Conservation (phyloP, 2,797 vertebrate species). For the Sebastes nivosus region DNA sequence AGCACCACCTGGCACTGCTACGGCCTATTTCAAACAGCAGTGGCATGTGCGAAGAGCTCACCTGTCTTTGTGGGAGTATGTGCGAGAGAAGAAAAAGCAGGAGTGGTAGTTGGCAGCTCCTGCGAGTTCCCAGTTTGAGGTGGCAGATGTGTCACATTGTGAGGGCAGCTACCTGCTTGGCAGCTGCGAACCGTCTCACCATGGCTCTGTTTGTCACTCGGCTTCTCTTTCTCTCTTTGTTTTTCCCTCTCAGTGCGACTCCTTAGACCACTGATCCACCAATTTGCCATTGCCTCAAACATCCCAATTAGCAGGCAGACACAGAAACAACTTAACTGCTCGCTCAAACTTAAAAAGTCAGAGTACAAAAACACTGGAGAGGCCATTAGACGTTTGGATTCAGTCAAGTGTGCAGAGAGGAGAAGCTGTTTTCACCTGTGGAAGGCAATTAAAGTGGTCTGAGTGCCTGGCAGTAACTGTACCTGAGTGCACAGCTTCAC, state of each 20-base stretch:
- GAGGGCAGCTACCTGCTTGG: slow-evolving; percentile 58
- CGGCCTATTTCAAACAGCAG: slow-evolving; percentile 38
- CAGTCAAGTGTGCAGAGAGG: slow-evolving; percentile 23
- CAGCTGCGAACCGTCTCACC: slow-evolving; percentile 37
- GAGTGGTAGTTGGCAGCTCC: slow-evolving; percentile 42
- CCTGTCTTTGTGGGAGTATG: slow-evolving; percentile 27
- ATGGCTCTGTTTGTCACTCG: slow-evolving; percentile 26
- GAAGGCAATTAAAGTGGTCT: slow-evolving; percentile 47
- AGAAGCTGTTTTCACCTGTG: slow-evolving; percentile 39
- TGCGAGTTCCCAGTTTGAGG: slow-evolving; percentile 37
- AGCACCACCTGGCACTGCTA: slow-evolving; percentile 22
- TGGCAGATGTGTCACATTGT: slow-evolving; percentile 63
- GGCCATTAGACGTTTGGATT: slow-evolving; percentile 38
- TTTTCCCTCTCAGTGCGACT: slow-evolving; percentile 2
- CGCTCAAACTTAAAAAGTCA: slow-evolving; percentile 35
- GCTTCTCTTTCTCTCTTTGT: slow-evolving; percentile 10
- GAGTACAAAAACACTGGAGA: slow-evolving; percentile 30
- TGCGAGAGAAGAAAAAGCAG: slow-evolving; percentile 26
- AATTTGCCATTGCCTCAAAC: slow-evolving; percentile 43
- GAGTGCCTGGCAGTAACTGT: slow-evolving; percentile 31
- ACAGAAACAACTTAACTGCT: slow-evolving; percentile 33
- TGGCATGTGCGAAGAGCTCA: slow-evolving; percentile 44
- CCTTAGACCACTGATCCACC: slow-evolving; percentile 31
- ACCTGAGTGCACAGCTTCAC: slow-evolving; percentile 18
- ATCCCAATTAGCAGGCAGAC: slow-evolving; percentile 55